Evolutionary conservation across 2,797 vertebrate genomes (phyloP).

Genomic region (Sebastes variabilis): DNA sequence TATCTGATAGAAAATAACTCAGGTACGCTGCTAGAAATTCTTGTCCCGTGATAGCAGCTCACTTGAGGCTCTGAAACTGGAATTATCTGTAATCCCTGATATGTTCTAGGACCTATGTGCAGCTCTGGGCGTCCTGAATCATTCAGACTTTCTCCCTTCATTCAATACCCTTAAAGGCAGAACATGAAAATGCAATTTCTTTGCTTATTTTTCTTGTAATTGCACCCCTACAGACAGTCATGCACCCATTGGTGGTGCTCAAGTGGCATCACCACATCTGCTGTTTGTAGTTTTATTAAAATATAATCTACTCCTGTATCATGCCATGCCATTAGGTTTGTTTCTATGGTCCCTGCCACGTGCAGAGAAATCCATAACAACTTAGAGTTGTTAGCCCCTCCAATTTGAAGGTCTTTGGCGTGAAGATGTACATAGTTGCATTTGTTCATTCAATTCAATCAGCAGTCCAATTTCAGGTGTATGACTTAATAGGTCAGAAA

Average conservation of each 20-base stretch:
- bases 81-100: neutral
- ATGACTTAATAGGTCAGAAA: neutral
- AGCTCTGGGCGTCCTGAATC: neutral
- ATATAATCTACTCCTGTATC: neutral
- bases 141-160: neutral
- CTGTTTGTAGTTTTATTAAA: neutral
- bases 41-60: neutral
- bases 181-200: neutral
- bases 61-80: neutral
- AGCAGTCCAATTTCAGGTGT: neutral
- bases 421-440: neutral
- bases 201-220: neutral
- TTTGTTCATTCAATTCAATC: neutral
- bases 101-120: neutral
- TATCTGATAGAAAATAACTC: neutral
- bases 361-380: neutral
- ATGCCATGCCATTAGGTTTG: neutral
- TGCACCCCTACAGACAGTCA: neutral
- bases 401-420: neutral
- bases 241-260: constrained; percentile 1
- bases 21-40: neutral
- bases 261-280: neutral
- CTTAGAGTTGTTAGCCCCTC: neutral
- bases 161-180: neutral
- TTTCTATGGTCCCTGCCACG: neutral